These are phyloP conservation scores for Clarias laeviceps DNA, from an alignment of 2,797 vertebrate genomes.

Conservation along the genomic window DNA sequence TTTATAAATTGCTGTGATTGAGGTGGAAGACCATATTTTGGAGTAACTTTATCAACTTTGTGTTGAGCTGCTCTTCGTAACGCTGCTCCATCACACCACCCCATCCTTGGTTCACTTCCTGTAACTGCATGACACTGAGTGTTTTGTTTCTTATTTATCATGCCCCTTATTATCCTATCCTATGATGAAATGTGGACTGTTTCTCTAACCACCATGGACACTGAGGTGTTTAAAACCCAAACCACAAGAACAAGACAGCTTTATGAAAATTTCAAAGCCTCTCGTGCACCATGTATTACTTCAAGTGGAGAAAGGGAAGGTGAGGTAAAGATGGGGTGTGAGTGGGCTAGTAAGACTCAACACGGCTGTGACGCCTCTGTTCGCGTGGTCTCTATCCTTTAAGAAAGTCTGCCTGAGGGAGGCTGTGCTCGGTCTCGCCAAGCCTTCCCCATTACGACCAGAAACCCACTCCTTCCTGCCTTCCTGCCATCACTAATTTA, in stretches of 20 bases:
- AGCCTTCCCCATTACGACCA: conserved; percentile 48
- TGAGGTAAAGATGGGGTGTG: conserved; percentile 34
- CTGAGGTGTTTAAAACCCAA: not conserved
- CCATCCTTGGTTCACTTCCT: no score
- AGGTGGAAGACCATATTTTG: not conserved
- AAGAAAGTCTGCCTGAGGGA: conserved; percentile 47
- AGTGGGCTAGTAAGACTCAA: conserved; percentile 26
- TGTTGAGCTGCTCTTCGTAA: not conserved
- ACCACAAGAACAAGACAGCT: not conserved
- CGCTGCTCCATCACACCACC: not conserved
- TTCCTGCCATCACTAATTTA: conserved; percentile 62
- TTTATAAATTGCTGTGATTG: not conserved
- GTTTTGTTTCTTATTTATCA: not conserved
- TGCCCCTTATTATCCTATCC: not conserved
- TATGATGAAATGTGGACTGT: not conserved
- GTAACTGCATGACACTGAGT: not conserved
- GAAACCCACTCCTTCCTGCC: conserved; percentile 53
- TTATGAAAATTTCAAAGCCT: not conserved
- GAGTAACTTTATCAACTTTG: not conserved
- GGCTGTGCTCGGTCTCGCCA: conserved; percentile 46
- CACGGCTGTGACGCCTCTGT: conserved; percentile 20
- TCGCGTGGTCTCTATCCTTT: conserved; percentile 40
- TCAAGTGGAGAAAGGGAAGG: not conserved
- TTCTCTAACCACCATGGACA: not conserved
- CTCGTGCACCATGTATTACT: not conserved